Conservation (phyloP, 2,797 vertebrate species). For the Bothrops alternatus region DNA sequence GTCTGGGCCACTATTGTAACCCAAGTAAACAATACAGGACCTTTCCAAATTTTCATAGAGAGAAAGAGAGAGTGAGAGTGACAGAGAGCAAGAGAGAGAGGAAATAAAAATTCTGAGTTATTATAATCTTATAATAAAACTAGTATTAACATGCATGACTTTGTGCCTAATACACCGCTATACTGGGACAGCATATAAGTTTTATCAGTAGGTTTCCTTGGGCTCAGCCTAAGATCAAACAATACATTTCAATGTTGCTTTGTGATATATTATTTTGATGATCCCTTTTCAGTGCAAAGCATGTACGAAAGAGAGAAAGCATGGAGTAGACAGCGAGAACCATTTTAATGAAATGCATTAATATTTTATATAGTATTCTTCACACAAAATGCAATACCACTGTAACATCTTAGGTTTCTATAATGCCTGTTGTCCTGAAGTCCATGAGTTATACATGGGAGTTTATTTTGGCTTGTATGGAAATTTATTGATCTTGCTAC, state of each 20-base stretch:
- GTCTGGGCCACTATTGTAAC: not conserved
- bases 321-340: constrained; percentile 57
- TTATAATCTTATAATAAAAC: not conserved
- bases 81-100: not conserved
- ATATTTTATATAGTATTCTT: constrained; percentile 64
- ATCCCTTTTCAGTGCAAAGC: constrained; percentile 40
- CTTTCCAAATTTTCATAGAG: not conserved
- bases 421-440: constrained; percentile 52
- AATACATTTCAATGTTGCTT: constrained; percentile 42
- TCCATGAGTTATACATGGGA: constrained; percentile 21
- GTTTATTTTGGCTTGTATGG: constrained; percentile 32
- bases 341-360: constrained; percentile 69
- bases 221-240: constrained; percentile 49
- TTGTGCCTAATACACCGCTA: not conserved
- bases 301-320: constrained; percentile 63
- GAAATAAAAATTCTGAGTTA: not conserved
- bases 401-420: constrained; percentile 44
- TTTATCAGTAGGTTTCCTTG: constrained; percentile 61
- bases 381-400: constrained; percentile 57
- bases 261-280: constrained; percentile 44
- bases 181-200: not conserved
- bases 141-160: not conserved
- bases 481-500: constrained; percentile 58
- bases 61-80: not conserved
- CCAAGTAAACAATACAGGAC: not conserved